Conservation (phyloP, 1,140 invertebrate genomes). For the Medauroidea extradentata region DNA sequence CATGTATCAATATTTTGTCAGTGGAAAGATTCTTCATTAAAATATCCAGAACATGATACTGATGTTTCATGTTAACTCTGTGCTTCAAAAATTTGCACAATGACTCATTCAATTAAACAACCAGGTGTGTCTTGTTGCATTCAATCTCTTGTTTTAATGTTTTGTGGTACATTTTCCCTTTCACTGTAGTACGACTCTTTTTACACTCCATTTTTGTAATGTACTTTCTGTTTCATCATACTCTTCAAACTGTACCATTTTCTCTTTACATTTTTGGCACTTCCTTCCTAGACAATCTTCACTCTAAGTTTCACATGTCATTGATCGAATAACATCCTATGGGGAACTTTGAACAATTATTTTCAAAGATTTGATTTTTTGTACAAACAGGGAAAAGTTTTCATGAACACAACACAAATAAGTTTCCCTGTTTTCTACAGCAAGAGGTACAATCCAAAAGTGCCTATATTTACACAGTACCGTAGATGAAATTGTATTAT, state of each 20-base stretch:
- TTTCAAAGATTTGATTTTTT: conserved; percentile 20
- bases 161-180: conserved; percentile 18
- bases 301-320: conserved; percentile 18
- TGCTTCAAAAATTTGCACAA: conserved; percentile 23
- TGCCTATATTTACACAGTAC: conserved; percentile 20
- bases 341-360: neutral
- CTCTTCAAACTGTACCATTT: neutral
- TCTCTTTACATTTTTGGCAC: neutral
- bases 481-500: conserved; percentile 12
- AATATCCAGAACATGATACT: conserved; percentile 28
- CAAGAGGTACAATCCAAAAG: conserved; percentile 20
- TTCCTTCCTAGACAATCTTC: conserved; percentile 20
- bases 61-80: conserved; percentile 28
- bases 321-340: conserved; percentile 13
- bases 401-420: conserved; percentile 20
- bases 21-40: conserved; percentile 30
- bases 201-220: too few species aligned
- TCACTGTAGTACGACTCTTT: conserved; percentile 10
- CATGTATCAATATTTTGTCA: conserved; percentile 31
- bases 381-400: conserved; percentile 8
- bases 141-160: conserved; percentile 18
- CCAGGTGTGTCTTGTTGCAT: conserved; percentile 21
- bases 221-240: conserved; percentile 2
- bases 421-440: conserved; percentile 18
- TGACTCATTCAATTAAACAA: conserved; percentile 11